Evolutionary conservation across 2,113 vertebrate species (phyloP).

Genomic region (Coptodon rendalli): DNA sequence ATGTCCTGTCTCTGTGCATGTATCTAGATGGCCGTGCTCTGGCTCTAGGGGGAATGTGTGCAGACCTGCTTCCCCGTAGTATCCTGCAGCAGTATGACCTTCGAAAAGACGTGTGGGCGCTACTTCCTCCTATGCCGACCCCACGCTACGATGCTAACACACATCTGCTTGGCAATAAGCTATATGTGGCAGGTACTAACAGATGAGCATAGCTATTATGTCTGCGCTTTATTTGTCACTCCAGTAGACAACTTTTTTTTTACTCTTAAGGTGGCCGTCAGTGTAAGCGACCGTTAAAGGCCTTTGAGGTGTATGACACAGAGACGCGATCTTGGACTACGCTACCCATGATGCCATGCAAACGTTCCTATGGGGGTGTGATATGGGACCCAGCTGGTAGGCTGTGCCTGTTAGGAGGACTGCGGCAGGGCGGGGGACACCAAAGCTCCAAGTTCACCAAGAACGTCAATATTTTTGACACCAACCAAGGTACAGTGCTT

Average conservation of each 20-base stretch:
- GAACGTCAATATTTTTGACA: slow-evolving; percentile 90
- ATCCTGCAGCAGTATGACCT: slow-evolving; percentile 93
- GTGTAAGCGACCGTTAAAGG: slow-evolving; percentile 86
- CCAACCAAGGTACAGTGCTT: slow-evolving; percentile 79
- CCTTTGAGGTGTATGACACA: slow-evolving; percentile 89
- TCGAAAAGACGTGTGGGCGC: slow-evolving; percentile 94
- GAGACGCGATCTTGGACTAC: slow-evolving; percentile 85
- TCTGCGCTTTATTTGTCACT: background rate
- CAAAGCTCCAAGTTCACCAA: slow-evolving; percentile 94
- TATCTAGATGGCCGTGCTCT: slow-evolving; percentile 83
- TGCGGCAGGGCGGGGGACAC: slow-evolving; percentile 88
- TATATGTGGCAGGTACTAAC: slow-evolving; percentile 85
- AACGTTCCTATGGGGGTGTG: slow-evolving; percentile 88
- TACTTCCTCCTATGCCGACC: slow-evolving; percentile 89
- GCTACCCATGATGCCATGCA: slow-evolving; percentile 87
- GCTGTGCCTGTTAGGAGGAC: slow-evolving; percentile 88
- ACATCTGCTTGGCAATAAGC: slow-evolving; percentile 83
- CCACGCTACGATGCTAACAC: slow-evolving; percentile 87
- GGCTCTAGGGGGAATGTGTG: slow-evolving; percentile 90
- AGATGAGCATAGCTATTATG: slow-evolving; percentile 10
- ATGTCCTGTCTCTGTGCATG: background rate
- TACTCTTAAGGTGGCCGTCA: slow-evolving; percentile 84
- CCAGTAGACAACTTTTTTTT: background rate
- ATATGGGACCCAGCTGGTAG: slow-evolving; percentile 76
- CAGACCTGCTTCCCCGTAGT: slow-evolving; percentile 86